Percentiles rank a stretch among this genome's conserved stretches.
Evolutionary conservation across 2,888 invertebrate species (phyloP).

Genomic region (Yponomeuta cagnagella): DNA sequence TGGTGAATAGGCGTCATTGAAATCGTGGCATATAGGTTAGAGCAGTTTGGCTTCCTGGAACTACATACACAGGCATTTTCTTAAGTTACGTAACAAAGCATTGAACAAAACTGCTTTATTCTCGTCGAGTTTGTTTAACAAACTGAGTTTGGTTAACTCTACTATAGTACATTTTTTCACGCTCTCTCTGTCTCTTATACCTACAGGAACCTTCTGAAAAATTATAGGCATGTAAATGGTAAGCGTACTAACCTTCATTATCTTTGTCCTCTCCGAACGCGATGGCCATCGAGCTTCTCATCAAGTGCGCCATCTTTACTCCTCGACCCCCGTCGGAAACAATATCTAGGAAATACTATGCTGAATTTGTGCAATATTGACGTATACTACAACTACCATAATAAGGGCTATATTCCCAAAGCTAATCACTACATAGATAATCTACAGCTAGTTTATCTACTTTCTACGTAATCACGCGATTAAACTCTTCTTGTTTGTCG

Average conservation of each 20-base stretch:
- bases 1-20: neutral
- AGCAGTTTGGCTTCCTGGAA: neutral
- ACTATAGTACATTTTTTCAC: no score
- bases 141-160: no score
- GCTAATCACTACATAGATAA: constrained; percentile 37
- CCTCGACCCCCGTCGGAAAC: constrained; percentile 30
- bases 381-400: constrained; percentile 37
- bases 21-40: neutral
- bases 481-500: constrained; percentile 11
- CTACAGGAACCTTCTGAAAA: no score
- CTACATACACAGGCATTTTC: no score
- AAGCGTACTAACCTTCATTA: constrained; percentile 42
- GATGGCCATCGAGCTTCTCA: constrained; percentile 62
- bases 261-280: constrained; percentile 48
- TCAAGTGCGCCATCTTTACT: constrained; percentile 54
- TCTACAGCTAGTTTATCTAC: constrained; percentile 21
- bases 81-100: neutral
- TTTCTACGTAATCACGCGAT: constrained; percentile 13
- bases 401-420: constrained; percentile 18
- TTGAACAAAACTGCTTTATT: neutral
- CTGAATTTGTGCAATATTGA: constrained; percentile 58
- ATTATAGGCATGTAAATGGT: no score
- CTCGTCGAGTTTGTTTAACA: no score
- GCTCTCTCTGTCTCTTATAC: no score
- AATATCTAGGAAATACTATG: constrained; percentile 34